These are phyloP conservation scores for Otocyon megalotis DNA, from an alignment of 2,113 vertebrate species.

Conservation along the genomic window DNA sequence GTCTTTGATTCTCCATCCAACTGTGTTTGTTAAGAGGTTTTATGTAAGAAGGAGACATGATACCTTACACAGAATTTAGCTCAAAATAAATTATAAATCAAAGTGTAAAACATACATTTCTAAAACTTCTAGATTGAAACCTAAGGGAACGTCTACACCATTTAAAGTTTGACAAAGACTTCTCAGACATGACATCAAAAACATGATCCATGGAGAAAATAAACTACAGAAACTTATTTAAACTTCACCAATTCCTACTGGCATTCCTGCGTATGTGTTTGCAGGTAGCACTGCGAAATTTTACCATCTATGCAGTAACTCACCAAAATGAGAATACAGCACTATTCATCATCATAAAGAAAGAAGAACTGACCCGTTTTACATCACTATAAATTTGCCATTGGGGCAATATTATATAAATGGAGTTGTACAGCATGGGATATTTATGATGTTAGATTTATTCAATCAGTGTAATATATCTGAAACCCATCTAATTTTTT, in stretches of 20 bases:
- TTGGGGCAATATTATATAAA: neutral
- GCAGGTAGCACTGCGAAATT: neutral
- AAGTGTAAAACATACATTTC: neutral
- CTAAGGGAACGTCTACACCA: neutral
- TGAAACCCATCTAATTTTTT: neutral
- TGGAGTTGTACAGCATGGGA: neutral
- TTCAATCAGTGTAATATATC: neutral
- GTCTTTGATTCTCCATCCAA: neutral
- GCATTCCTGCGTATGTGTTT: neutral
- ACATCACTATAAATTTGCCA: neutral
- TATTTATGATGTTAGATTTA: neutral
- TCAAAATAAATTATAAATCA: neutral
- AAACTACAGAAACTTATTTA: neutral
- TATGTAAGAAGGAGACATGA: neutral
- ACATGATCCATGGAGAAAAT: neutral
- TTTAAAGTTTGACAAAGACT: neutral
- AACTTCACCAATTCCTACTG: neutral
- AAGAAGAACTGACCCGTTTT: neutral
- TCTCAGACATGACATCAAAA: neutral
- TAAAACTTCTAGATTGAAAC: neutral
- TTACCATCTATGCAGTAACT: neutral
- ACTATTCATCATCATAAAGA: neutral
- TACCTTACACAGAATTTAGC: neutral
- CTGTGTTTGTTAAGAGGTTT: neutral
- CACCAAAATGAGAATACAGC: neutral